Base-by-base conservation (phyloP, 2,888 invertebrate species). In the Boloria euphrosyne region DNA sequence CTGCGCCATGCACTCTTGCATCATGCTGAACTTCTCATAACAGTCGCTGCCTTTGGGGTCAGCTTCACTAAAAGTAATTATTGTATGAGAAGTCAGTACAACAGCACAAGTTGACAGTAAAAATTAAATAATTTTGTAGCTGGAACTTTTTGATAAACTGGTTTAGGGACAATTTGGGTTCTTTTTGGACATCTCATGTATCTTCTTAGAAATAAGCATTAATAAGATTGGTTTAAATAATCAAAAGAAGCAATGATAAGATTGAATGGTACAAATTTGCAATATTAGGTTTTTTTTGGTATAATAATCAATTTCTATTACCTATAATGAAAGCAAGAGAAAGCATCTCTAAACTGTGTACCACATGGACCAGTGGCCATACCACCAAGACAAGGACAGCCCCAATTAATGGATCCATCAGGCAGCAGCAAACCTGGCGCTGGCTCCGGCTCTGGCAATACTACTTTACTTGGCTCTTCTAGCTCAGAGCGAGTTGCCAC, bases 331-430 rank as follows among this genome's bases (percentile, higher is more conserved):
- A 98, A 98, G 87, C 99, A 99, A 43, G 97, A 96, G 86, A 99
- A 98, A 2, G 98, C 98, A 74, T 98, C 96, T 51, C 98, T 93
- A 88, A 99, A 99, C 84, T 98, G 96, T 14, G 96, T 93, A 0
- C 98, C 98, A 84, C 99, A 99, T 0, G 99, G 98, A 0, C 99
- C 98, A 0, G 97, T 97, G 5, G 98, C 97, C 97, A 98, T 98
- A n/a, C 98, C 98, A 14, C 98, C 98, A 46, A 99, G 93, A 83
- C 99, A 99, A 0, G 98, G 98, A 80, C 99, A 99, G 82, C 96
- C 96, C 98, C 98, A 99, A 90, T 99, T 99, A 73, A 99, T 98
- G 70, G 96, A 95, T 5, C 98, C 98, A 86, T 96, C 96, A 0
- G 96, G 93, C 66, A 96, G 90, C 73, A 98, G 95, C 14, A 98